A percentile compares a stretch with the other conserved stretches of the same genome.
Conservation (phyloP, 2,113 vertebrate species). For the Spizaetus ornatus region DNA sequence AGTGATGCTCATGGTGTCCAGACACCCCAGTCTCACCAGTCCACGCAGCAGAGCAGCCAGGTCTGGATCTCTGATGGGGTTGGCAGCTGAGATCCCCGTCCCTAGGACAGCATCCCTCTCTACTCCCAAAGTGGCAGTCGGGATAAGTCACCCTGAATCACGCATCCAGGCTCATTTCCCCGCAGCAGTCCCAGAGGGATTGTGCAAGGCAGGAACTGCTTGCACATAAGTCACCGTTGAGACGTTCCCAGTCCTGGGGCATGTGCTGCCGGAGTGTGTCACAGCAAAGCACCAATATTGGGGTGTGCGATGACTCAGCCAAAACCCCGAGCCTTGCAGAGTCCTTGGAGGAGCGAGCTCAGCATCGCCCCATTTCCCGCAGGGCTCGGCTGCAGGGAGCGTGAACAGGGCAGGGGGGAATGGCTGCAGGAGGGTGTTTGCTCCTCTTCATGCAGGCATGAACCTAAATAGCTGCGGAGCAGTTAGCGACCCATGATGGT, state of each 20-base stretch:
- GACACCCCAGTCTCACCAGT: neutral
- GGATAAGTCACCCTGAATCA: neutral
- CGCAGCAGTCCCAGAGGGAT: neutral
- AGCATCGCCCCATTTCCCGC: neutral
- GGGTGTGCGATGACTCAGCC: neutral
- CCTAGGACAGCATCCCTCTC: fast-evolving
- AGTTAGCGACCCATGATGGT: fast-evolving
- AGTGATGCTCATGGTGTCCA: neutral
- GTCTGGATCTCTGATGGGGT: neutral
- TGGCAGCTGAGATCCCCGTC: fast-evolving
- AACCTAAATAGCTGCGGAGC: fast-evolving
- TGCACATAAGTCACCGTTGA: neutral
- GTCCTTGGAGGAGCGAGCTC: neutral
- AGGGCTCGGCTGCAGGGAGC: neutral
- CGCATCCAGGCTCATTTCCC: fast-evolving
- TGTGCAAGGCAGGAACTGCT: neutral
- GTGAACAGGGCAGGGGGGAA: no score
- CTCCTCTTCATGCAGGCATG: neutral
- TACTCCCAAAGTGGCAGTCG: fast-evolving
- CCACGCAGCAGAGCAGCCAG: no score
- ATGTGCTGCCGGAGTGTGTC: neutral
- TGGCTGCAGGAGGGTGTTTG: fast-evolving
- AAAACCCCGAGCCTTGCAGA: neutral
- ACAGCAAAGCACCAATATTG: fast-evolving
- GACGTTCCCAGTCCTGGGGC: neutral